A percentile compares a stretch with the other conserved stretches of the same genome.
Conservation (phyloP, 2,888 invertebrate genomes). For the Scaptomyza cyrtandrae region DNA sequence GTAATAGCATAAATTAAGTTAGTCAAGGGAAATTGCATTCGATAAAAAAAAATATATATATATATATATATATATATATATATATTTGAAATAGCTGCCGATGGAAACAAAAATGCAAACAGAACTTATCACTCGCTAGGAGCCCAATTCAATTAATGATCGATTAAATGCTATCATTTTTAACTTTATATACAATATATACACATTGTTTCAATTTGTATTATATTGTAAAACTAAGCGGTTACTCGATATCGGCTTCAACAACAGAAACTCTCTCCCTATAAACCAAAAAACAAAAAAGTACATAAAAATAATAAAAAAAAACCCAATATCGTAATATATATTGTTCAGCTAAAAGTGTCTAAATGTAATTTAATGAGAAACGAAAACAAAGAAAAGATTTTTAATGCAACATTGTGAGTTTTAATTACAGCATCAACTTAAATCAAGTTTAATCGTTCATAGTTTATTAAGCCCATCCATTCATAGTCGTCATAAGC, state of each 20-base stretch:
- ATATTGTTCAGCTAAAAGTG: conserved; percentile 76
- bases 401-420: conserved; percentile 74
- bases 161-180: conserved; percentile 51
- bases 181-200: conserved; percentile 29
- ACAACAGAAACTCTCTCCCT: conserved; percentile 47
- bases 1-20: conserved; percentile 79
- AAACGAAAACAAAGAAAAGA: conserved; percentile 64
- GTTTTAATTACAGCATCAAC: conserved; percentile 71
- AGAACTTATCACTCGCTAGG: conserved; percentile 69
- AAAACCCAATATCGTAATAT: conserved; percentile 56
- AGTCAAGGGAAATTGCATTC: conserved; percentile 70
- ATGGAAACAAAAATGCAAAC: conserved; percentile 47
- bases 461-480: conserved; percentile 80
- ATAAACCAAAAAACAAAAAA: conserved; percentile 27
- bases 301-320: conserved; percentile 4
- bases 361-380: conserved; percentile 74
- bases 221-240: conserved; percentile 53
- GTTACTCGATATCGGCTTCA: conserved; percentile 61
- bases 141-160: conserved; percentile 56
- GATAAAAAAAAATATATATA: conserved; percentile 41
- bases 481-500: conserved; percentile 76
- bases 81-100: conserved; percentile 31
- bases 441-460: conserved; percentile 72
- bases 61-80: conserved; percentile 29
- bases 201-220: conserved; percentile 65